Evolutionary conservation across 2,797 vertebrate species (phyloP).

Genomic region (Poeciliopsis infans): DNA sequence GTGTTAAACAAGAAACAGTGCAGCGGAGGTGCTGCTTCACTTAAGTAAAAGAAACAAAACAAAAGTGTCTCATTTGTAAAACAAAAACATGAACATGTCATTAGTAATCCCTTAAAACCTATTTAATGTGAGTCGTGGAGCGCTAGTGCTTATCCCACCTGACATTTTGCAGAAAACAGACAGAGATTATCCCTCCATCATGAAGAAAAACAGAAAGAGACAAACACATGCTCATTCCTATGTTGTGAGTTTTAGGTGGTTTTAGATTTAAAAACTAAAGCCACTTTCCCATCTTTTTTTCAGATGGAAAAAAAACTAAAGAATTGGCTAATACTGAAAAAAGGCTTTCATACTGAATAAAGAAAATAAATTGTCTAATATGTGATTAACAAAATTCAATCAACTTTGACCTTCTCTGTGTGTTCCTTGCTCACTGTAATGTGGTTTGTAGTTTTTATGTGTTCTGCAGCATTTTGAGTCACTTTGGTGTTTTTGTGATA

Average conservation of each 20-base stretch:
- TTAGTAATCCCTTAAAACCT: conserved; percentile 6
- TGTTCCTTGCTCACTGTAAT: neutral
- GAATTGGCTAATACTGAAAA: too few species aligned
- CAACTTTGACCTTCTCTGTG: neutral
- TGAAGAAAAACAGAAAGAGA: neutral
- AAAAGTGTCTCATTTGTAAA: neutral
- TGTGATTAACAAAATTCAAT: too few species aligned
- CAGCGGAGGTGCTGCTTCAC: neutral
- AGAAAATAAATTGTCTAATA: too few species aligned
- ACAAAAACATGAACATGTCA: neutral
- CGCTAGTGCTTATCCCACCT: neutral
- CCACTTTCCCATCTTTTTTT: too few species aligned
- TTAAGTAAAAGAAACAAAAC: conserved; percentile 4
- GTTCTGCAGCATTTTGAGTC: neutral
- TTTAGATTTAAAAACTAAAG: neutral
- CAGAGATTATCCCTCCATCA: neutral
- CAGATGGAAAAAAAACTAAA: too few species aligned
- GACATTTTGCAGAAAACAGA: conserved; percentile 4
- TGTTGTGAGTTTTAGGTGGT: neutral
- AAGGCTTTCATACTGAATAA: too few species aligned
- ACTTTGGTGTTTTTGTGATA: neutral
- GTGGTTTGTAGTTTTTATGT: neutral
- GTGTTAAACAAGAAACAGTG: neutral
- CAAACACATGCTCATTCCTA: neutral
- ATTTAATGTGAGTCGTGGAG: conserved; percentile 4